Base-by-base conservation (phyloP, 1,140 invertebrate species). In the Cyrtorhinus lividipennis region DNA sequence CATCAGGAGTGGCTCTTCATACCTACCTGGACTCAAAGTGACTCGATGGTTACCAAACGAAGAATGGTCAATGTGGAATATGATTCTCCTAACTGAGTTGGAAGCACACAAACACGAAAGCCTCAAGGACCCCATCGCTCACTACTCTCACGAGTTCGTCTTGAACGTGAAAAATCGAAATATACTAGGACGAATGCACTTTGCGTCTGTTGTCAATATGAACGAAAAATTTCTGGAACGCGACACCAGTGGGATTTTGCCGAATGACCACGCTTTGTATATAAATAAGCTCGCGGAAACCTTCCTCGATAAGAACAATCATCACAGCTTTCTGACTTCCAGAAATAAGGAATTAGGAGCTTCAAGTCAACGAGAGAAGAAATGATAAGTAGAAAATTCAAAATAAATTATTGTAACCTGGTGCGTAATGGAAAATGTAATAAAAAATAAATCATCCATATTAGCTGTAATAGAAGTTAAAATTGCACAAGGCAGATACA, bases 41-140 rank as follows among this genome's bases (percentile, higher is more conserved):
- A 59, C 58, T n/a, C 24, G 58, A 5, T 59, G 58, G 58, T 10
- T 27, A 15, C 24, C 24, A 26, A 23, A 59, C 23, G 58, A 30
- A 26, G 58, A 59, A n/a, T 59, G 58, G 58, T 15, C 58, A 59
- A 25, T 30, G 27, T 59, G 58, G 58, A 59, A 59, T 18, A 59
- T 24, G 26, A 59, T 59, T 27, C 26, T 59, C 12, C 27, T 59
- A 18, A 59, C 58, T 30, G 58, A 59, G 27, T 15, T n/a, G 3
- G 58, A 59, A 30, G 58, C 58, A 10, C n/a, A n/a, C 25, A 59
- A 27, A 15, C 58, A 59, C 25, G 58, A 59, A 15, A 12, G 5
- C 5, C 10, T 53, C 8, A 20, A 5, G 5, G 18, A 53, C 20
- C 48, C 48, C 12, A 20, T 53, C 20, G 20, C 10, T 13, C 18